Evolutionary conservation across 2,888 invertebrate species (phyloP).

Genomic region (Elmis aenea): DNA sequence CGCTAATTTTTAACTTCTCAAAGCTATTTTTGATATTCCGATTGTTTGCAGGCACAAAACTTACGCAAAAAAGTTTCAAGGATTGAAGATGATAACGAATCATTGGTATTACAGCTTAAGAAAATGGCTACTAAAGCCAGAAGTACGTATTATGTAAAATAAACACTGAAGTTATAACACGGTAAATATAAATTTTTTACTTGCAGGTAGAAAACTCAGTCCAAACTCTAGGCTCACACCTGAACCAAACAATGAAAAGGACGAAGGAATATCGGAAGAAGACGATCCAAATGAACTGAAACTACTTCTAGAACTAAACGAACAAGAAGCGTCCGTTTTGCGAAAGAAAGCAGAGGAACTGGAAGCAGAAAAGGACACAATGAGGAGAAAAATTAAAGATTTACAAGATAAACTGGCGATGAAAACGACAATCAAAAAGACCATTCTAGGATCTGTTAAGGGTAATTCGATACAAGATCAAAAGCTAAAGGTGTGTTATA

Average conservation of each 20-base stretch:
- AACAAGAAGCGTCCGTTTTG: conserved; percentile 82
- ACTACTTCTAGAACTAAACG: conserved; percentile 80
- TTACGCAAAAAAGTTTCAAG: conserved; percentile 85
- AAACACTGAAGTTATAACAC: too few species aligned
- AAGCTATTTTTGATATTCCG: conserved; percentile 20
- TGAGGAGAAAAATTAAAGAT: conserved; percentile 71
- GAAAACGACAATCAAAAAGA: conserved; percentile 35
- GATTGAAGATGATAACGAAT: conserved; percentile 96
- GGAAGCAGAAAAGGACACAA: conserved; percentile 71
- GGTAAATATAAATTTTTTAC: neutral
- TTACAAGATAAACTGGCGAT: conserved; percentile 65
- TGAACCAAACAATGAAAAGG: conserved; percentile 62
- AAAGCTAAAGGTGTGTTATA: conserved; percentile 52
- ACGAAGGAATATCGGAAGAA: conserved; percentile 69
- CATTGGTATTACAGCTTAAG: conserved; percentile 89
- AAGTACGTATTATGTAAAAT: conserved; percentile 20
- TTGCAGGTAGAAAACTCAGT: conserved; percentile 62
- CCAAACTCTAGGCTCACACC: conserved; percentile 60
- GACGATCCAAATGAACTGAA: conserved; percentile 81
- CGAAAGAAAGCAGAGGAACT: conserved; percentile 79
- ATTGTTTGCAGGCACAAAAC: conserved; percentile 71
- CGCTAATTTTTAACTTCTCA: neutral
- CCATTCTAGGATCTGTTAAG: conserved; percentile 37
- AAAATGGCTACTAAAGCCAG: conserved; percentile 72
- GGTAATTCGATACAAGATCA: conserved; percentile 57